Base-by-base conservation (phyloP, 2,888 invertebrate genomes). In the Apodemia mormo region DNA sequence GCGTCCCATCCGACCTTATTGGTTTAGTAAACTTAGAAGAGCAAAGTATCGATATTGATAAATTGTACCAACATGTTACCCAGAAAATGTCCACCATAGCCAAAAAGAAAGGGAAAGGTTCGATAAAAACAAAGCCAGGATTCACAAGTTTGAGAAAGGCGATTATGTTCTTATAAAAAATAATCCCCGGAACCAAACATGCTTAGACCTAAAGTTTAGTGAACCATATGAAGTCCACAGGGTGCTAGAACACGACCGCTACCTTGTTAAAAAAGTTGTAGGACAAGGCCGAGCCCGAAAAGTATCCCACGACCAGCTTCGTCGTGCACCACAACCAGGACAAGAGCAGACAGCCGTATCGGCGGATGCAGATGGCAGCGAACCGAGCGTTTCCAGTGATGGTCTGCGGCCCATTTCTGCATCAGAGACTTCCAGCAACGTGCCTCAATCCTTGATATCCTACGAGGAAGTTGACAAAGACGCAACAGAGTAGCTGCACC, bases 221-320 rank as follows among this genome's bases (percentile, higher is more conserved):
- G 76, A 70, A 4, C 76, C 76, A 0, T 77, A 74, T n/a, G 73
- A 77, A 66, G 69, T 78, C 9, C 33, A 43, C 0, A 66, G 70
- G 66, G 56, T 76, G 0, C 66, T 76, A 0, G 74, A 76, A 2
- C 75, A 76, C 30, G 77, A 77, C 29, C 70, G 77, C 1, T 77
- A 77, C 30, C 8, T 76, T 4, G 71, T 78, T 0, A 78, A 76
- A 40, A 64, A 65, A 61, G 73, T 77, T 0, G n/a, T 52, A 0
- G 74, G 77, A 9, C 43, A 66, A 56, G 76, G 77, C 8, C 68
- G 76, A 5, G 75, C 74, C 6, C 73, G 74, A 8, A 78, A 78
- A 49, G 76, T 76, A 1, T 72, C 76, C 1, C 77, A 76, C 29
- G 76, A 78, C 37, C 76, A 75, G 45, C 72, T 77, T 10, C 74